Evolutionary conservation across 2,797 vertebrate genomes (phyloP).

Genomic region (Platyrinchus mystaceus): DNA sequence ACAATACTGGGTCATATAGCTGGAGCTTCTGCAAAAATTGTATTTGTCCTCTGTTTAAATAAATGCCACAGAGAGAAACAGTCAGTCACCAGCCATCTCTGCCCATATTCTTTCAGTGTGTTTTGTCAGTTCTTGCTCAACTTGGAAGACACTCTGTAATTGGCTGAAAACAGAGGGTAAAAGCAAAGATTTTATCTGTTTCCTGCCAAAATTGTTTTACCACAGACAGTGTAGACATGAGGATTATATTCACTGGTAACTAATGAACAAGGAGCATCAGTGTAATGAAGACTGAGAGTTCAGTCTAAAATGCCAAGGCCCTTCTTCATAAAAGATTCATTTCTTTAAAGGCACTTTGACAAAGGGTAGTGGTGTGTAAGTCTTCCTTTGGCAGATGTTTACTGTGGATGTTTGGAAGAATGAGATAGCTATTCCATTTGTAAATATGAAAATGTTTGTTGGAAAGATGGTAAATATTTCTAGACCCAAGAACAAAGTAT

Average conservation of each 20-base stretch:
- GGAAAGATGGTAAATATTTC: slow-evolving; percentile 19
- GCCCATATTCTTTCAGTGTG: neutral
- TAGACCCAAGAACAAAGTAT: neutral
- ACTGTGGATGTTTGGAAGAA: neutral
- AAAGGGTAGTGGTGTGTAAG: neutral
- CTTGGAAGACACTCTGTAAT: neutral
- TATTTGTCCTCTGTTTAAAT: neutral
- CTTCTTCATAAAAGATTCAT: neutral
- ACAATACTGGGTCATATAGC: neutral
- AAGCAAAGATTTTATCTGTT: neutral
- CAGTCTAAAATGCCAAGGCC: neutral
- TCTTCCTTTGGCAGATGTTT: neutral
- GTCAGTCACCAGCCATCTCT: neutral
- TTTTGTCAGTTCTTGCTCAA: neutral
- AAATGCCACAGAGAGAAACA: neutral
- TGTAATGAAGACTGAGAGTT: neutral
- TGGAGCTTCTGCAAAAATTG: neutral
- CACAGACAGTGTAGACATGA: neutral
- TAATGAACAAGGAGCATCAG: neutral
- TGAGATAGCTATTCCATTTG: neutral
- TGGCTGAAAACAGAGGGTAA: neutral
- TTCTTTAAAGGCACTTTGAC: neutral
- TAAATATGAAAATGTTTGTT: neutral
- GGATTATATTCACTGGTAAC: neutral
- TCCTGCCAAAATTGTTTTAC: neutral